Conservation (phyloP, 1,140 invertebrate species). For the Ips typographus region DNA sequence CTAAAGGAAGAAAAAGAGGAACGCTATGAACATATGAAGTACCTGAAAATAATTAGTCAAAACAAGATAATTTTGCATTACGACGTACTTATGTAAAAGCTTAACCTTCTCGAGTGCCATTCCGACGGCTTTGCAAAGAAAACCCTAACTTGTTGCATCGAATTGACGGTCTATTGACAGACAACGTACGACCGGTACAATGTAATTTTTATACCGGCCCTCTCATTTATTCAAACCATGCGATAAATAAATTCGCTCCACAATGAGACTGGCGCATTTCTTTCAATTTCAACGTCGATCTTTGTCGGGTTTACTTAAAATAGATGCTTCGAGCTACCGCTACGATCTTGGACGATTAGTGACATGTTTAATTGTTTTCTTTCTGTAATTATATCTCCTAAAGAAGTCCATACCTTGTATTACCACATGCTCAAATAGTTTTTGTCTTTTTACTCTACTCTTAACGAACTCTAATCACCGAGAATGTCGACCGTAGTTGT, state of each 20-base stretch:
- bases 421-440: not conserved
- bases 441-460: too few relatives aligned
- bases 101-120: not conserved
- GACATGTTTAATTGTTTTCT: slow-evolving; percentile 27
- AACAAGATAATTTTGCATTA: too few relatives aligned
- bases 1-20: too few relatives aligned
- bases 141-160: slow-evolving; percentile 29
- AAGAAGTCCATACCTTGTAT: not conserved
- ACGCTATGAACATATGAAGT: too few relatives aligned
- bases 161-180: slow-evolving; percentile 34
- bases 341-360: slow-evolving; percentile 18
- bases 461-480: too few relatives aligned
- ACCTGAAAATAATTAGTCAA: too few relatives aligned
- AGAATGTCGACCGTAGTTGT: too few relatives aligned
- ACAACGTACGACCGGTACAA: slow-evolving; percentile 31
- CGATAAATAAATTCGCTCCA: slow-evolving; percentile 36
- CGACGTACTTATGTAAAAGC: too few relatives aligned
- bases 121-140: slow-evolving; percentile 14
- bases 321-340: slow-evolving; percentile 9
- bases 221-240: slow-evolving; percentile 37
- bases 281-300: slow-evolving; percentile 32
- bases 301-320: slow-evolving; percentile 27
- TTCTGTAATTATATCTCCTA: slow-evolving; percentile 4
- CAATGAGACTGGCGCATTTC: slow-evolving; percentile 35
- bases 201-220: slow-evolving; percentile 33